These are phyloP conservation scores for Anthopleura xanthogrammica DNA, from an alignment of 92 coral and sea anemone species.

Conservation along the genomic window DNA sequence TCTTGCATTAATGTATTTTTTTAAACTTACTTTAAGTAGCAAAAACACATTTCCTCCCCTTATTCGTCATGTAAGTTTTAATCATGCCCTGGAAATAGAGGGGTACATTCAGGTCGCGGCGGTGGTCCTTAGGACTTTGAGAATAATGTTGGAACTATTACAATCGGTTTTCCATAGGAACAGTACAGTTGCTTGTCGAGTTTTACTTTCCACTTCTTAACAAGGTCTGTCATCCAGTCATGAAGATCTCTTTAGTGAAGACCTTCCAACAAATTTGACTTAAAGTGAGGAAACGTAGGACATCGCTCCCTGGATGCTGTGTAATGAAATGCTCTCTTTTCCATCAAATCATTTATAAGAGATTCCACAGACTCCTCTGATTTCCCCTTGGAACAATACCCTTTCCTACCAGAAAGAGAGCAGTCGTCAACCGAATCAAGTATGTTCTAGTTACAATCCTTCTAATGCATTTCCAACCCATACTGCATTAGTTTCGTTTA, in stretches of 20 bases:
- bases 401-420: conserved; percentile 31
- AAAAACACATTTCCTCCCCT: too few species aligned
- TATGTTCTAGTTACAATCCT: conserved; percentile 31
- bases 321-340: conserved; percentile 26
- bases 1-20: too few species aligned
- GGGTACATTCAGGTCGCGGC: too few species aligned
- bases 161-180: too few species aligned
- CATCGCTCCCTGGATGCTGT: conserved; percentile 40
- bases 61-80: too few species aligned
- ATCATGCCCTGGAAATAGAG: too few species aligned
- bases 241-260: conserved; percentile 27
- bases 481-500: conserved; percentile 49
- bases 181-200: not conserved
- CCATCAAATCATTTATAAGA: conserved; percentile 43
- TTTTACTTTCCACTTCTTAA: conserved; percentile 10
- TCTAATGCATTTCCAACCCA: conserved; percentile 53
- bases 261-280: not conserved
- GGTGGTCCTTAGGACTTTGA: too few species aligned
- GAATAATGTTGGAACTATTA: too few species aligned
- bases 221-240: conserved; percentile 10
- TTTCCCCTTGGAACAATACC: conserved; percentile 40
- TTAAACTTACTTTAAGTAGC: too few species aligned
- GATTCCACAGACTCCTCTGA: too few species aligned
- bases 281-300: conserved; percentile 38
- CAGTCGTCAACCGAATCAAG: conserved; percentile 54